These are phyloP conservation scores for Monopis laevigella DNA, from an alignment of 2,888 invertebrate genomes.

Conservation along the genomic window DNA sequence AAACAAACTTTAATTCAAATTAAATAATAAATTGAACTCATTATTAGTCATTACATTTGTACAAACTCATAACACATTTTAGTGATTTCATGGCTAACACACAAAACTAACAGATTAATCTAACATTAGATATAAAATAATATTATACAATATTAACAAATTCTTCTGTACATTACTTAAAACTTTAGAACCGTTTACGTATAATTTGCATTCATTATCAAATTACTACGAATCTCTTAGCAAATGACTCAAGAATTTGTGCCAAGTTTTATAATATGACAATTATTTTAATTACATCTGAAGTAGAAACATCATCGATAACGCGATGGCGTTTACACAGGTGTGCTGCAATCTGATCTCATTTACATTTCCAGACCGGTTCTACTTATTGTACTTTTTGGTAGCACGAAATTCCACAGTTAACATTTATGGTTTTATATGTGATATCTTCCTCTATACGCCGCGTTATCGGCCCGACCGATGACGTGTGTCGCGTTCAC, in stretches of 20 bases:
- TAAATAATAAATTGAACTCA: conserved; percentile 5
- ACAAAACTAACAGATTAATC: background rate
- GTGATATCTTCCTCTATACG: conserved; percentile 1
- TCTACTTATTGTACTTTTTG: background rate
- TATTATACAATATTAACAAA: conserved; percentile 8
- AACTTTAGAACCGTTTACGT: background rate
- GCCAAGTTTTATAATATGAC: too few species aligned
- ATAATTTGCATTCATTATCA: background rate
- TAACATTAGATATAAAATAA: background rate
- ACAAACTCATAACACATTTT: conserved; percentile 6
- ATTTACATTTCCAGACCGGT: background rate
- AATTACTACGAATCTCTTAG: too few species aligned
- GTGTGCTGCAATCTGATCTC: background rate
- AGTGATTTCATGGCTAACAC: background rate
- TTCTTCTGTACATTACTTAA: background rate
- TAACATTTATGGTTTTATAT: background rate
- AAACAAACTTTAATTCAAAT: conserved; percentile 9
- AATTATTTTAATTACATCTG: too few species aligned
- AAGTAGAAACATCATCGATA: background rate
- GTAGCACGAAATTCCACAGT: background rate
- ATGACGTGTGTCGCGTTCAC: conserved; percentile 4
- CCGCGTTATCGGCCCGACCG: conserved; percentile 1
- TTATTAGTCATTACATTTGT: conserved; percentile 3
- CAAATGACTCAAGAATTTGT: too few species aligned
- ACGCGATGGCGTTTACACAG: conserved; percentile 1